Evolutionary conservation across 2,797 vertebrate genomes (phyloP).

Genomic region (Manis javanica): DNA sequence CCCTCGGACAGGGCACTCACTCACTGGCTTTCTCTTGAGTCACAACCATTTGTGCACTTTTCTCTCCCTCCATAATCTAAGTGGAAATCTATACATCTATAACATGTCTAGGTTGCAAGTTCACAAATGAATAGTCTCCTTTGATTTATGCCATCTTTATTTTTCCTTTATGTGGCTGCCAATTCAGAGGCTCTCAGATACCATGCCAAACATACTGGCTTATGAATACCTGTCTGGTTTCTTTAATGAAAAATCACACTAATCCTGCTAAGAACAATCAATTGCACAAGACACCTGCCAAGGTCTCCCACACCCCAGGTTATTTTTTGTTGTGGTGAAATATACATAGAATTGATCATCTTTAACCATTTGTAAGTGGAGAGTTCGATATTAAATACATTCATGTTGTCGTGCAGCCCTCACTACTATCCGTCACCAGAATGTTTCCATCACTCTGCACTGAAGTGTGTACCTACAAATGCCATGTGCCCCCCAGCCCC

Average conservation of each 20-base stretch:
- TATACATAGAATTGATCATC: neutral
- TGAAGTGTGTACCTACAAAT: neutral
- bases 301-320: neutral
- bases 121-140: neutral
- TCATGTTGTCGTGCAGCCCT: accelerated
- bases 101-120: neutral
- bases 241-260: neutral
- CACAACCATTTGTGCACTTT: too few relatives aligned
- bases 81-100: too few relatives aligned
- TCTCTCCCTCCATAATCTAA: too few relatives aligned
- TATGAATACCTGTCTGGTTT: neutral
- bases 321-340: neutral
- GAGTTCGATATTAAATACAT: accelerated
- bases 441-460: neutral
- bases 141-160: neutral
- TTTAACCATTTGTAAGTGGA: neutral
- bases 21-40: too few relatives aligned
- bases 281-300: neutral
- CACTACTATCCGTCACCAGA: neutral
- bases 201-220: neutral
- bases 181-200: neutral
- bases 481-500: neutral
- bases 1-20: too few relatives aligned
- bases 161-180: neutral
- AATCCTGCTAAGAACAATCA: neutral